phyloP scores from a whole-genome alignment of 2,888 invertebrate species.

The Timema podura region DNA sequence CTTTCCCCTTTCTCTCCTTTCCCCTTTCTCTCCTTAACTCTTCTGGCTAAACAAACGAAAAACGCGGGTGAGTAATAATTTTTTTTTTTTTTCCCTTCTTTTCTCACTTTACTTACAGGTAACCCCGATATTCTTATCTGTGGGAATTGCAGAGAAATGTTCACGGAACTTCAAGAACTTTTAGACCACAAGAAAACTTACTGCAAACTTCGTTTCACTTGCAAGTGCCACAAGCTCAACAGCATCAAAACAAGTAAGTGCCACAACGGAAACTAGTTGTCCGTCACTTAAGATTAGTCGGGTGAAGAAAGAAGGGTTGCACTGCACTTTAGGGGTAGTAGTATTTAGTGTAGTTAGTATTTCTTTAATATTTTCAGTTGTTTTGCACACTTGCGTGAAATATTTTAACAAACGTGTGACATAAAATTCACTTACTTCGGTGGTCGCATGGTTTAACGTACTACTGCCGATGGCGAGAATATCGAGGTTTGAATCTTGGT shows the following conservation, averaged over 20 bases:
- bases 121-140: constrained; percentile 72
- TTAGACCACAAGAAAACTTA: constrained; percentile 69
- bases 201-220: constrained; percentile 66
- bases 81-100: not conserved
- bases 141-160: constrained; percentile 70
- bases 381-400: too few species aligned
- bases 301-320: too few species aligned
- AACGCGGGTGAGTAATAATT: not conserved
- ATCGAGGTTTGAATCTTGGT: too few species aligned
- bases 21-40: not conserved
- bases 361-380: too few species aligned
- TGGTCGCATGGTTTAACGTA: too few species aligned
- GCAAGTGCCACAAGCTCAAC: constrained; percentile 60
- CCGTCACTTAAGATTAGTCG: too few species aligned
- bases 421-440: too few species aligned
- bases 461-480: too few species aligned
- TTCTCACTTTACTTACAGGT: constrained; percentile 48
- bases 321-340: too few species aligned
- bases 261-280: not conserved
- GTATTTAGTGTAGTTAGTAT: too few species aligned
- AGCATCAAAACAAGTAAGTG: constrained; percentile 52
- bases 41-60: not conserved
- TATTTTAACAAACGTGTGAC: too few species aligned
- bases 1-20: not conserved
- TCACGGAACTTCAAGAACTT: constrained; percentile 64